These are phyloP conservation scores for Protobothrops flavoviridis DNA, from an alignment of 2,113 vertebrate species.

Conservation along the genomic window DNA sequence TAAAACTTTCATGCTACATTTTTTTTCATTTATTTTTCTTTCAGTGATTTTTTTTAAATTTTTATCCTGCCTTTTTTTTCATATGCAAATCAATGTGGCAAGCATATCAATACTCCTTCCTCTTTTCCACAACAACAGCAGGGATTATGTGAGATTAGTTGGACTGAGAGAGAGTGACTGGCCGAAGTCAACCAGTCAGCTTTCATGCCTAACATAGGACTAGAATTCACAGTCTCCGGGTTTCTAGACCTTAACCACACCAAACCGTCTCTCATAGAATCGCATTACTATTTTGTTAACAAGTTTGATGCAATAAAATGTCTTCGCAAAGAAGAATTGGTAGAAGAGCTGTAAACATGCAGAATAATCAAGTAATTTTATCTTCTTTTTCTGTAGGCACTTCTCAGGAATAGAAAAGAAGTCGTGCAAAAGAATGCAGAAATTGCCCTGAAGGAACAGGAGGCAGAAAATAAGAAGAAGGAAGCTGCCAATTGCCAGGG, in stretches of 20 bases:
- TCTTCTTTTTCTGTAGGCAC: constrained; percentile 37
- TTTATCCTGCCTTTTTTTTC: neutral
- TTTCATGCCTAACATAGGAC: neutral
- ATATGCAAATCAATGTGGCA: neutral
- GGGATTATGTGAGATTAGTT: neutral
- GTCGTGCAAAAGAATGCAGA: constrained; percentile 25
- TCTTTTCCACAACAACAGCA: neutral
- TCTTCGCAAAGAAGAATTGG: neutral
- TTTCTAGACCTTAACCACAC: neutral
- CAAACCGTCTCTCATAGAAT: neutral
- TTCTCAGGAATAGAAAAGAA: constrained; percentile 45
- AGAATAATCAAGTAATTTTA: neutral
- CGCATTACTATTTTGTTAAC: neutral
- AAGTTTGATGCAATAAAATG: neutral
- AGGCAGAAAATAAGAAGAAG: constrained; percentile 29
- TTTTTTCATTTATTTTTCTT: neutral
- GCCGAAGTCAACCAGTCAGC: neutral
- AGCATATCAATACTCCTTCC: neutral
- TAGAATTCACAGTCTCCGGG: neutral
- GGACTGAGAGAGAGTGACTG: neutral
- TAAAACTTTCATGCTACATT: neutral
- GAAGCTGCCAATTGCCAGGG: constrained; percentile 32
- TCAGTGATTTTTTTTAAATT: neutral
- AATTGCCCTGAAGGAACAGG: constrained; percentile 17
- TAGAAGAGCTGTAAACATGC: neutral